Conservation (phyloP, 1,140 invertebrate species). For the Drosophila rhopaloa region DNA sequence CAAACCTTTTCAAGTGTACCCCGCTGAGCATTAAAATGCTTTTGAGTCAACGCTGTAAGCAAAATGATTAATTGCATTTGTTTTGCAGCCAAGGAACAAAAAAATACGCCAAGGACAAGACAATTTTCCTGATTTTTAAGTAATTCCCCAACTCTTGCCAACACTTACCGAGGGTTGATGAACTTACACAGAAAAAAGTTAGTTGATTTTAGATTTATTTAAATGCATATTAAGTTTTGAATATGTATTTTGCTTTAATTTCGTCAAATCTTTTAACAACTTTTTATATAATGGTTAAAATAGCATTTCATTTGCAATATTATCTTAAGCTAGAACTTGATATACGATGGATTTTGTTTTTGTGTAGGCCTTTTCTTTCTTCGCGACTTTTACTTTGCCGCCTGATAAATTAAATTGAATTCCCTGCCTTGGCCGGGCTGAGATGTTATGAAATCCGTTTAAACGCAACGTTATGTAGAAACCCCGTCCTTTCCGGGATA, state of each 20-base stretch:
- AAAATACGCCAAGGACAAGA: conserved; percentile 19
- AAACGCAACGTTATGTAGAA: conserved; percentile 60
- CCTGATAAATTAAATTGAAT: conserved; percentile 80
- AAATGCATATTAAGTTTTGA: background rate
- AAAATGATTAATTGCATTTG: conserved; percentile 77
- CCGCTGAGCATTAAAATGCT: conserved; percentile 21
- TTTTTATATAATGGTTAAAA: too few species aligned
- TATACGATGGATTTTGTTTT: background rate
- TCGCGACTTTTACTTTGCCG: conserved; percentile 43
- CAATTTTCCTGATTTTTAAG: conserved; percentile 32
- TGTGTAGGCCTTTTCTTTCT: conserved; percentile 31
- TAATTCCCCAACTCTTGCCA: conserved; percentile 18
- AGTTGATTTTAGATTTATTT: background rate
- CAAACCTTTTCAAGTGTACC: conserved; percentile 12
- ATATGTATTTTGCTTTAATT: too few species aligned
- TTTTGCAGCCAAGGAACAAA: conserved; percentile 10
- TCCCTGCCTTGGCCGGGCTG: conserved; percentile 26
- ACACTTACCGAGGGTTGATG: conserved; percentile 21
- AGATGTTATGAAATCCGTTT: conserved; percentile 75
- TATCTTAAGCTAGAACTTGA: background rate
- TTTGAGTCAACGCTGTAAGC: conserved; percentile 44
- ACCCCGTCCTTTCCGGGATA: background rate
- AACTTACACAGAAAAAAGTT: conserved; percentile 3
- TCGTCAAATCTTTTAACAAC: too few species aligned
- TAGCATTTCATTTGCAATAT: background rate